These are phyloP conservation scores for Autographa gamma DNA, from an alignment of 2,888 invertebrate species.

Conservation along the genomic window DNA sequence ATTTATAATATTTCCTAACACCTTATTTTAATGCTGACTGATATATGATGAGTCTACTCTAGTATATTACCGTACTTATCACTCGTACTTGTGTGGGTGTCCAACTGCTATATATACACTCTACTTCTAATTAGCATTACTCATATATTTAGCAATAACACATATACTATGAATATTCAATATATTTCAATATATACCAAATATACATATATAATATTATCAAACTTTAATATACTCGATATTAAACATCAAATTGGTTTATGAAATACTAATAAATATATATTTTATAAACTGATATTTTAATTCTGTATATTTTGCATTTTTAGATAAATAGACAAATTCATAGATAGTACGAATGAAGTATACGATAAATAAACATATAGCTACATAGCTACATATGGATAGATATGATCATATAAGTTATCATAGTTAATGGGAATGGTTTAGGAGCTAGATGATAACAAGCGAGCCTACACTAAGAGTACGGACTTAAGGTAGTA, in stretches of 20 bases:
- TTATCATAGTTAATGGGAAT: not conserved
- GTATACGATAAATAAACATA: no score
- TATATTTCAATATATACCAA: not conserved
- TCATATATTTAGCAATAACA: slow-evolving; percentile 22
- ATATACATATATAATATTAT: not conserved
- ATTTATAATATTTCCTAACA: not conserved
- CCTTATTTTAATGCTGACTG: not conserved
- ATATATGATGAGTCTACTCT: slow-evolving; percentile 6
- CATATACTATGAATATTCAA: slow-evolving; percentile 2
- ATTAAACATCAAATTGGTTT: no score
- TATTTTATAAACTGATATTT: no score
- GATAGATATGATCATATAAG: not conserved
- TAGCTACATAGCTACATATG: not conserved
- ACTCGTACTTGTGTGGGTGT: slow-evolving; percentile 78
- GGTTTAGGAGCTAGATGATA: slow-evolving; percentile 15
- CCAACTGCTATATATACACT: slow-evolving; percentile 72
- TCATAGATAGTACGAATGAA: no score
- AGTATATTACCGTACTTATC: slow-evolving; percentile 63
- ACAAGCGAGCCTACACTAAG: slow-evolving; percentile 40
- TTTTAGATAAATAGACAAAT: no score
- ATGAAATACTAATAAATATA: no score
- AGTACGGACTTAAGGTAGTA: slow-evolving; percentile 46
- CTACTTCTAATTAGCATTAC: slow-evolving; percentile 38
- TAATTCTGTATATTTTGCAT: no score
- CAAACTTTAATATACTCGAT: no score